Evolutionary conservation across 2,888 invertebrate genomes (phyloP).

Genomic region (Cantharis nigra): DNA sequence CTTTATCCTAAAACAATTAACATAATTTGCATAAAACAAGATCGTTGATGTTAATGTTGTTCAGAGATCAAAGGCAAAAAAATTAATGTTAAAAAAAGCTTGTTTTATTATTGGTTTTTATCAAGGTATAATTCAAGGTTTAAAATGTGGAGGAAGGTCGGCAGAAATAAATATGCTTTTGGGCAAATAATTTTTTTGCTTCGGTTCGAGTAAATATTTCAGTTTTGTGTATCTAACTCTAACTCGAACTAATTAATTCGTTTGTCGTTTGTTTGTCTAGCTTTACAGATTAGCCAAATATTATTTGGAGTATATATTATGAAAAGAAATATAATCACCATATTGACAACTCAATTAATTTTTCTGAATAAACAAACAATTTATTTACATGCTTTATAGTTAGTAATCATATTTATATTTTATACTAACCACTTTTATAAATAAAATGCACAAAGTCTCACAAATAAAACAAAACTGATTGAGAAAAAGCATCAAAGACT

Average conservation of each 20-base stretch:
- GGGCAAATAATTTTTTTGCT: neutral
- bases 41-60: neutral
- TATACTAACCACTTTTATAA: no score
- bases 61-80: neutral
- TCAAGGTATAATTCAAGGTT: neutral
- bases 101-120: neutral
- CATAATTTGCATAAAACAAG: constrained; percentile 2
- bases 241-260: neutral
- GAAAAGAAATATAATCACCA: no score
- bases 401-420: no score
- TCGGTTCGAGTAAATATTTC: neutral
- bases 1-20: constrained; percentile 68
- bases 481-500: no score
- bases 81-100: neutral
- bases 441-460: no score
- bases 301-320: neutral
- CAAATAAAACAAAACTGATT: no score
- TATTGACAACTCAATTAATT: no score
- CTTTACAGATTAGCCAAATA: neutral
- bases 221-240: neutral
- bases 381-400: no score
- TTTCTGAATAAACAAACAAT: no score
- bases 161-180: neutral
- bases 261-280: neutral
- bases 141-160: neutral